Percentiles rank a stretch among this genome's conserved stretches.
Conservation (phyloP, 1,140 invertebrate genomes). For the Drosophila nigromelanica region DNA sequence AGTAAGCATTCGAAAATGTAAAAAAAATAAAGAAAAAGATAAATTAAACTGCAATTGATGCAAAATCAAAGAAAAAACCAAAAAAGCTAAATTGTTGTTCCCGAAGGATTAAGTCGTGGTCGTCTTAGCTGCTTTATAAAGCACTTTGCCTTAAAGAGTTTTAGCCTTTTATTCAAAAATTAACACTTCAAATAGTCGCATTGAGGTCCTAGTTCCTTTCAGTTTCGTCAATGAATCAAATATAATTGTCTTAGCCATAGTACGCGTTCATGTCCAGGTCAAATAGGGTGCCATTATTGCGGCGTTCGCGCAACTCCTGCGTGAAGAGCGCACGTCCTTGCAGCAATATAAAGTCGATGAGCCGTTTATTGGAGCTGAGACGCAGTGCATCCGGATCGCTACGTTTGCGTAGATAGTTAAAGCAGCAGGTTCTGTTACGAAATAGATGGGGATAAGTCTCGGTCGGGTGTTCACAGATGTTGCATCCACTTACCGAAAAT, state of each 20-base stretch:
- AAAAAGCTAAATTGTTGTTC: neutral
- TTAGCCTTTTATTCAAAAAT: slow-evolving; percentile 61
- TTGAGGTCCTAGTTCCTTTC: slow-evolving; percentile 22
- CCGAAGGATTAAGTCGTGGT: neutral
- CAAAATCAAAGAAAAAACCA: slow-evolving; percentile 66
- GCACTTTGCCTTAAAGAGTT: slow-evolving; percentile 52
- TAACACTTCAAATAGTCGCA: slow-evolving; percentile 69
- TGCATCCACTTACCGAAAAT: slow-evolving; percentile 79
- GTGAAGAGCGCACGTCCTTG: slow-evolving; percentile 73
- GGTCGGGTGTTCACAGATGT: neutral
- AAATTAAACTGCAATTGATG: slow-evolving; percentile 72
- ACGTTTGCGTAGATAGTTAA: slow-evolving; percentile 81
- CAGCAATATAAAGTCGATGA: slow-evolving; percentile 78
- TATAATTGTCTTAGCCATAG: slow-evolving; percentile 40
- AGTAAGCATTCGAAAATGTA: slow-evolving; percentile 60
- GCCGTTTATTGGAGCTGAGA: slow-evolving; percentile 69
- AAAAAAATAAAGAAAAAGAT: slow-evolving; percentile 33
- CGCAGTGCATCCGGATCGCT: slow-evolving; percentile 68
- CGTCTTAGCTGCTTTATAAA: slow-evolving; percentile 48
- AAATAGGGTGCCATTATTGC: slow-evolving; percentile 63
- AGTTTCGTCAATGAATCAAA: neutral
- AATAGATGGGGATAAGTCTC: neutral
- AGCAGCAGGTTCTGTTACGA: slow-evolving; percentile 71
- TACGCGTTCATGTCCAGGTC: slow-evolving; percentile 68
- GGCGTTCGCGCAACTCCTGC: slow-evolving; percentile 60